Percentiles rank a stretch among this genome's conserved stretches.
These are phyloP conservation scores for Trichonephila clavipes DNA, from an alignment of 1,140 invertebrate genomes.

Conservation along the genomic window DNA sequence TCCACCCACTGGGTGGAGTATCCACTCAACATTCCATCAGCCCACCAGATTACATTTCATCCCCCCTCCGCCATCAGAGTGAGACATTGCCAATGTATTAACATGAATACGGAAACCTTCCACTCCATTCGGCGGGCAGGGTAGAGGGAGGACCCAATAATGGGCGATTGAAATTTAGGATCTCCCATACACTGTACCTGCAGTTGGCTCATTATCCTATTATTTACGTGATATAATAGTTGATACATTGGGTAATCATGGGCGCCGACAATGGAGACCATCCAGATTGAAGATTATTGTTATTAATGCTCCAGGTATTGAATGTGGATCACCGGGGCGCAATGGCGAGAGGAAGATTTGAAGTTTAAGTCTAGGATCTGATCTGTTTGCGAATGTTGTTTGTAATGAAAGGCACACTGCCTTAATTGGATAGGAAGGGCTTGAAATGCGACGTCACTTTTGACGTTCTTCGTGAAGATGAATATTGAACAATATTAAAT, in stretches of 20 bases:
- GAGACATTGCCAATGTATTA: conserved; percentile 10
- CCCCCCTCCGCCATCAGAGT: not conserved
- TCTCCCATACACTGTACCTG: not conserved
- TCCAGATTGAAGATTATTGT: not conserved
- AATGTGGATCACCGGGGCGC: not conserved
- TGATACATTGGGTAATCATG: conserved; percentile 17
- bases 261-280: not conserved
- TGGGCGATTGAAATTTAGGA: conserved; percentile 41
- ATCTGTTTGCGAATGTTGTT: not conserved
- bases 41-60: conserved; percentile 43
- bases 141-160: conserved; percentile 22
- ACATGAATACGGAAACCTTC: conserved; percentile 1
- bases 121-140: not conserved
- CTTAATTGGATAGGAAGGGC: not conserved
- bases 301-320: conserved; percentile 35
- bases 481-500: not conserved
- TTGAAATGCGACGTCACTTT: not conserved
- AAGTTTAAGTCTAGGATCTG: not conserved
- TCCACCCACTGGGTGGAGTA: not conserved
- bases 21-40: conserved; percentile 9
- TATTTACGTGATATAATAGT: conserved; percentile 41
- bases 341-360: not conserved
- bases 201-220: conserved; percentile 56
- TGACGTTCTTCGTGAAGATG: not conserved
- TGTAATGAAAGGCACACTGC: not conserved